Evolutionary conservation across 2,888 invertebrate species (phyloP), one percentile per base, ranked within the genome.

Genomic region (Meta bourneti): DNA sequence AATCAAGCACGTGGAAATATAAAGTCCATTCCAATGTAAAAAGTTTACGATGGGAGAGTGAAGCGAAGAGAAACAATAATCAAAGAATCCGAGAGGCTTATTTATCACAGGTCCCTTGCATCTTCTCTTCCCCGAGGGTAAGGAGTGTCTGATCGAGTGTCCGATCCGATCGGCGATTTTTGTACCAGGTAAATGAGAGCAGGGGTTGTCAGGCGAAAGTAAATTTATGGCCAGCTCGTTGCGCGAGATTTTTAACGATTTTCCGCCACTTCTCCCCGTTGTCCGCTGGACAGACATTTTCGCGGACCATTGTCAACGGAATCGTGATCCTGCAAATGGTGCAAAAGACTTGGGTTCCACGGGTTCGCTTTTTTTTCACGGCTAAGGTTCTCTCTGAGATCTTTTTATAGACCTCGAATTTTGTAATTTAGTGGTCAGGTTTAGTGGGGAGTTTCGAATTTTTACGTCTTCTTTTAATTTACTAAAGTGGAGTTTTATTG

Each of bases 111-210:
- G 79, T 87, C 71, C 87, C 79, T 51, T 75, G 52, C 89, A 83
- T 77, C 54, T 54, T 84, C 75, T 49, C 72, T 75, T 74, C 49
- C 48, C 61, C 16, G 51, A 80, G 75, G 70, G 70, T 20, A 61
- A 61, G 74, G 52, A 72, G 48, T 75, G 70, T 87, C 77, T 91
- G 91, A 78, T 87, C 82, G 51, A 16, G 19, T 54, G 69, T 52
- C 61, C 78, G 78, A 72, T 61, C 51, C 78, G 82, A 83, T 87
- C 78, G 69, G 16, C 91, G 91, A 91, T 91, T 91, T 91, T 91
- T 91, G 91, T 91, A 91, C 91, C 91, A 87, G 91, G 87, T 91
- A 91, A 91, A 91, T 91, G 91, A 83, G 91, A 91, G 87, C 91
- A 91, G 91, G 71, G 54, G 61, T 71, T 87, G 91, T 91, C 91